Evolutionary conservation across 2,113 vertebrate genomes (phyloP), one percentile per base, ranked within the genome.

Genomic region (Fregata magnificens): DNA sequence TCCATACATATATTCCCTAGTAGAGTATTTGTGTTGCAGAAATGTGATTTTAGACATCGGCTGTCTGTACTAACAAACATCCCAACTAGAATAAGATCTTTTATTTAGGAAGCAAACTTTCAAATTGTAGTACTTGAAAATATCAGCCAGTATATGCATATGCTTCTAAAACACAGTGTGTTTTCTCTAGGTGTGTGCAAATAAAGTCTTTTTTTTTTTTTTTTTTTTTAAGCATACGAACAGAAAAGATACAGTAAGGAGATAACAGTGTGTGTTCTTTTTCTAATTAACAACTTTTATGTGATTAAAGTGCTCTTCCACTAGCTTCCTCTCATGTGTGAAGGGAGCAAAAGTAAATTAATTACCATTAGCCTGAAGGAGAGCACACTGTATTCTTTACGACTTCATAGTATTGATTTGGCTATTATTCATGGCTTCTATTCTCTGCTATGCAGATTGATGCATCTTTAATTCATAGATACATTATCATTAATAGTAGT

Each of bases 371-470:
- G 88, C 76, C 76, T 76, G 85, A 82, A 95, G 95, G 70, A 77
- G 86, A 93, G 76, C 66, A 52, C 67, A 28, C 55, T 83, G 50
- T 93, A 73, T 83, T 96, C 93, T 92, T 95, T 93, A 87, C 4
- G 18, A 89, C 94, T 93, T 84, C 59, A 56, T 85, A 67, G 66
- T 94, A 96, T 97, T 87, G 96, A 96, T 95, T 85, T 93, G 86
- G 47, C 70, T 95, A 7, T 96, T 95, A 82, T 85, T 97, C 90
- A 42, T 70, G 80, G 80, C 65, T 89, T 85, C 69, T 86, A 18
- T 86, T 94, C 85, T 86, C 82, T 90, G 44, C 74, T 87, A 90
- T 96, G 90, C 83, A 96, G 94, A 96, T 91, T 95, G 92, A 95
- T 91, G 82, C 67, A 85, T 82, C 70, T 89, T 92, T 96, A 95